Evolutionary conservation across 1,140 invertebrate genomes (phyloP), one percentile per base, ranked within the genome.

Genomic region (Parapsyche elsis): DNA sequence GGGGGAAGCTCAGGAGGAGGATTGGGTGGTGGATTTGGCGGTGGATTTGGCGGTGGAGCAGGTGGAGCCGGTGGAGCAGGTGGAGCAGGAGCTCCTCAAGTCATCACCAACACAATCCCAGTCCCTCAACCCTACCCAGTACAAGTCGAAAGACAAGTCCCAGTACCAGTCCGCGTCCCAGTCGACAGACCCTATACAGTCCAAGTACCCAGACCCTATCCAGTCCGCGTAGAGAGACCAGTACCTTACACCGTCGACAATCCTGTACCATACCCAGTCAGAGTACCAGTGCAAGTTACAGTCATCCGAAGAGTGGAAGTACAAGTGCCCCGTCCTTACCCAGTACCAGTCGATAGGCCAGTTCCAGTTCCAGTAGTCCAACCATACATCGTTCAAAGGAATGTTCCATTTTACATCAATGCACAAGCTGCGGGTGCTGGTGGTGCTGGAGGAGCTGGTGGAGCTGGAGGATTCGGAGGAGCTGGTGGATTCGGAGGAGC

Each of bases 371-470:
- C 88, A 85, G 44, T 85, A 81, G 88, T 84, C 71, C 88, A 87
- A 85, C 78, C 87, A 83, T 85, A 87, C 59, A 84, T 87, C 70
- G 85, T 91, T 5, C 88, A 90, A 78, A 90, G 90, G 71, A 86
- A 87, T 0, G 87, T 89, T 26, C 89, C 89, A 16, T 85, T 90
- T 9, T 53, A 85, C 38, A 82, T 90, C 5, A 83, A 78, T 82
- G 83, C 85, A 75, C 24, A 19, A 44, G n/a, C 24, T 49, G 23
- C 46, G 12, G 9, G n/a, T 21, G 23, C 14, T 14, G 49, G 53
- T 24, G 24, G 38, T 30, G 44, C 44, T 76, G 44, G 12, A 14
- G 57, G 74, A 26, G 1, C 16, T 7, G 73, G 49, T 12, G 49
- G 49, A 38, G 46, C 23, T 30, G 46, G 53, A 12, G 46, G 19